Percentiles rank a stretch among this genome's conserved stretches.
Evolutionary conservation across 2,113 vertebrate species (phyloP).

Genomic region (Cephalopholis sonnerati): DNA sequence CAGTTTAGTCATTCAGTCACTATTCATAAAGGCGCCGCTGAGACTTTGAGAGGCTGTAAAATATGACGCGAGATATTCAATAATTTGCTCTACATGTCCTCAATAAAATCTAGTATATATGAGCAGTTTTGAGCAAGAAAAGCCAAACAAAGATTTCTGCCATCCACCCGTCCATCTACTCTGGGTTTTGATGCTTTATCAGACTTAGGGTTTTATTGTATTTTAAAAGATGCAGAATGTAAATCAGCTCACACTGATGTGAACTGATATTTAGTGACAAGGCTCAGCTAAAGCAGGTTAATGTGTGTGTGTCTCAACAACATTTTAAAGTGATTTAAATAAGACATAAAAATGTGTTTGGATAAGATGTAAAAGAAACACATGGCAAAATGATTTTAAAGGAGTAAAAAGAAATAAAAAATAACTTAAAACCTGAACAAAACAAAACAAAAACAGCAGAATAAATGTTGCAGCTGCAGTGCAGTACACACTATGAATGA

Average conservation of each 20-base stretch:
- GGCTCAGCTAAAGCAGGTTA: background rate
- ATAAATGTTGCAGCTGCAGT: background rate
- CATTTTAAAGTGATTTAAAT: no score
- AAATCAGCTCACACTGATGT: background rate
- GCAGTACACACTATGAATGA: background rate
- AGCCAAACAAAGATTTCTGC: background rate
- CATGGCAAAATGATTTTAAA: background rate
- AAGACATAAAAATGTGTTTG: no score
- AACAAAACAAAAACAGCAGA: background rate
- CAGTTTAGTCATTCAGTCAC: background rate
- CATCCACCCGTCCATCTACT: background rate
- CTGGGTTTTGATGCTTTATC: background rate
- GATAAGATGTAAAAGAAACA: background rate
- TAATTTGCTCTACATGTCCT: background rate
- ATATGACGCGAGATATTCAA: background rate
- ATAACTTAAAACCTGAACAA: no score
- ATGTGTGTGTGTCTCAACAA: background rate
- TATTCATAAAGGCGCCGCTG: background rate
- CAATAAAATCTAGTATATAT: background rate
- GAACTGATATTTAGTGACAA: background rate
- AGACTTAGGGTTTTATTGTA: background rate
- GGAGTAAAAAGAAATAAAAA: no score
- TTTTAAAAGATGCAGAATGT: background rate
- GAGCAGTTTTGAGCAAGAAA: background rate
- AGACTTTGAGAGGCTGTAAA: conserved; percentile 15